These are phyloP conservation scores for Iselma pallidipennis DNA, from an alignment of 2,888 invertebrate species.

Conservation along the genomic window DNA sequence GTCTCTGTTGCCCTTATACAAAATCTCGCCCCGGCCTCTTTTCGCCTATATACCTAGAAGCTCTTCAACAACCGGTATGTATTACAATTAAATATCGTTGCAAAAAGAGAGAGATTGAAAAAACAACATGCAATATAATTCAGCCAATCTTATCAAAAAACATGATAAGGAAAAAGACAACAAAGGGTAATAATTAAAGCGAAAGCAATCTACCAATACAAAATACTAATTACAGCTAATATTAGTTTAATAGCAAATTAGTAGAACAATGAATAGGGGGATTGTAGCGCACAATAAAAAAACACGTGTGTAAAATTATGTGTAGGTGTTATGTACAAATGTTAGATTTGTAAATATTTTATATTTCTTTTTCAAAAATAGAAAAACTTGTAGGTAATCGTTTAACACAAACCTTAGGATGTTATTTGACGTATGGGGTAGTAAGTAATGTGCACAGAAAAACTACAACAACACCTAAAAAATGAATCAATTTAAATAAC, in stretches of 20 bases:
- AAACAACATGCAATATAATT: too few relatives aligned
- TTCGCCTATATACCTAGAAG: too few relatives aligned
- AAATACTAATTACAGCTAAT: not conserved
- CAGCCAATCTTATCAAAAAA: not conserved
- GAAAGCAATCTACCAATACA: slow-evolving; percentile 3
- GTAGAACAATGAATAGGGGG: not conserved
- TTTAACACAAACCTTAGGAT: slow-evolving; percentile 42
- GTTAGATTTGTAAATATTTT: not conserved
- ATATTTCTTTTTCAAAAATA: not conserved
- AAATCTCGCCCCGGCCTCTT: too few relatives aligned
- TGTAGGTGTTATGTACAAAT: slow-evolving; percentile 8
- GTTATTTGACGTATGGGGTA: slow-evolving; percentile 39
- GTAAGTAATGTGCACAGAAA: slow-evolving; percentile 47
- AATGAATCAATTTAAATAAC: slow-evolving; percentile 43
- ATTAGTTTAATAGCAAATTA: not conserved
- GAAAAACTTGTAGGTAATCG: slow-evolving; percentile 3
- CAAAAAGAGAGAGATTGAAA: too few relatives aligned
- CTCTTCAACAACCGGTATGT: too few relatives aligned
- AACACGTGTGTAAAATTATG: not conserved
- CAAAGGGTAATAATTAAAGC: not conserved
- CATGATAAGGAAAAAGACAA: not conserved
- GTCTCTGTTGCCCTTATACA: too few relatives aligned
- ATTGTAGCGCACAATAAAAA: not conserved
- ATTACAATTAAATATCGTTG: not conserved
- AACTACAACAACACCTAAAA: slow-evolving; percentile 46